Base-by-base conservation (phyloP, 2,888 invertebrate genomes). In the Mimachlamys varia region DNA sequence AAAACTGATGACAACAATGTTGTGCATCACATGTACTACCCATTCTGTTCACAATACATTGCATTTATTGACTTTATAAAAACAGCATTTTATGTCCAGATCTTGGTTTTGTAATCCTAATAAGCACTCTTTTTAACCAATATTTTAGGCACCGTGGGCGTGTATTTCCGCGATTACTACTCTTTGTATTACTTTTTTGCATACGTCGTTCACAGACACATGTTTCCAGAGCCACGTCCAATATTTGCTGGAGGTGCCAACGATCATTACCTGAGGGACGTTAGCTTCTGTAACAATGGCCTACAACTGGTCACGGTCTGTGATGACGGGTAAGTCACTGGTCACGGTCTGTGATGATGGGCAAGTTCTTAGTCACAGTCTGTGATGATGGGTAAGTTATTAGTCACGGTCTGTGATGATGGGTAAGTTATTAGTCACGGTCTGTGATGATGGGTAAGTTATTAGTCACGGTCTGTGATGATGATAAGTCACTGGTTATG, bases 221-320 rank as follows among this genome's bases (percentile, higher is more conserved):
- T 97, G 93, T 96, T 96, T 91, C 97, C 97, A 10, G 96, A 96
- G 3, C 97, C 97, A 27, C 95, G 97, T 12, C 96, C 96, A 13
- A 97, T 97, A 89, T 97, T 96, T 94, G 97, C 97, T 55, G 96
- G 97, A 88, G 97, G 97, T 33, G 97, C 96, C 17, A 97, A 97
- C 93, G 97, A 96, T 50, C 96, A 96, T 88, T 97, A 96, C 95
- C 97, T 97, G 7, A 95, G 97, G 49, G 95, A 96, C 76, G 96
- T 97, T 15, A 95, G 96, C 12, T 97, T 97, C 94, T 96, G 97
- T 88, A 94, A 95, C 27, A 96, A 97, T 94, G 97, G 97, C 10
- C 94, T 96, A 89, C 96, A 97, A 91, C 92, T 97, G n/a, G 97
- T 96, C 27, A 97, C 97, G 15, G 96, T 97, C 19, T 96, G 97